These are phyloP conservation scores for Zaprionus tsacasi DNA, from an alignment of 1,140 invertebrate genomes.

Conservation along the genomic window DNA sequence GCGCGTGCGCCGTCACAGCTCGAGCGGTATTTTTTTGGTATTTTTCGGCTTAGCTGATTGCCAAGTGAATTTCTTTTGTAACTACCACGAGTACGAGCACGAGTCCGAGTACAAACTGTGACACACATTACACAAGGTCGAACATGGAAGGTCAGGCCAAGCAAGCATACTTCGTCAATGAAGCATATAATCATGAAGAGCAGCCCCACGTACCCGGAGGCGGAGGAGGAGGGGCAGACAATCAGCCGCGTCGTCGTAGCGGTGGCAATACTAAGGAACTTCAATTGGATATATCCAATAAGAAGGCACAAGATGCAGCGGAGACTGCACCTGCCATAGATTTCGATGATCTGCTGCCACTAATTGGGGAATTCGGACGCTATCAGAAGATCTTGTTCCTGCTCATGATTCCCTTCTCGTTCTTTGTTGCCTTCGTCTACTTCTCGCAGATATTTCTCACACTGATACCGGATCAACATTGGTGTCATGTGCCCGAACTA, in stretches of 20 bases:
- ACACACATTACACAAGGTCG: conserved; percentile 61
- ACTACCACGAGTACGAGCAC: conserved; percentile 6
- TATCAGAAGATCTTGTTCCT: conserved; percentile 94
- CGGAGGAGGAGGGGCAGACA: conserved; percentile 45
- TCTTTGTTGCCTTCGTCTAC: conserved; percentile 93
- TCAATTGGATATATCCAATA: conserved; percentile 57
- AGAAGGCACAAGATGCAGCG: conserved; percentile 42
- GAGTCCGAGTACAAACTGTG: conserved; percentile 36
- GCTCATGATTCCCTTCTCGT: conserved; percentile 93
- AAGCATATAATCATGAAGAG: conserved; percentile 71
- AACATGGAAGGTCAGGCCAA: conserved; percentile 75
- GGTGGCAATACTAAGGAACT: conserved; percentile 70
- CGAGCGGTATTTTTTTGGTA: conserved; percentile 35
- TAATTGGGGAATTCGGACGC: conserved; percentile 94
- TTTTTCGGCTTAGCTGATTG: conserved; percentile 41
- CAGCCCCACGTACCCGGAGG: conserved; percentile 34
- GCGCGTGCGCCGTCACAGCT: conserved; percentile 62
- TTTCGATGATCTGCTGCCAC: conserved; percentile 92
- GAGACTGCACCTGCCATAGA: conserved; percentile 85
- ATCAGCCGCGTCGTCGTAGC: conserved; percentile 64
- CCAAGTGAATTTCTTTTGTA: conserved; percentile 62
- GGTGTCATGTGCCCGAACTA: conserved; percentile 90
- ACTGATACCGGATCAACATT: conserved; percentile 90
- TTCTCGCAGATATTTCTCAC: conserved; percentile 95
- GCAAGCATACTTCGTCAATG: conserved; percentile 80